These are phyloP conservation scores for Tenthredo livida DNA, from an alignment of 2,888 invertebrate genomes.

Conservation along the genomic window DNA sequence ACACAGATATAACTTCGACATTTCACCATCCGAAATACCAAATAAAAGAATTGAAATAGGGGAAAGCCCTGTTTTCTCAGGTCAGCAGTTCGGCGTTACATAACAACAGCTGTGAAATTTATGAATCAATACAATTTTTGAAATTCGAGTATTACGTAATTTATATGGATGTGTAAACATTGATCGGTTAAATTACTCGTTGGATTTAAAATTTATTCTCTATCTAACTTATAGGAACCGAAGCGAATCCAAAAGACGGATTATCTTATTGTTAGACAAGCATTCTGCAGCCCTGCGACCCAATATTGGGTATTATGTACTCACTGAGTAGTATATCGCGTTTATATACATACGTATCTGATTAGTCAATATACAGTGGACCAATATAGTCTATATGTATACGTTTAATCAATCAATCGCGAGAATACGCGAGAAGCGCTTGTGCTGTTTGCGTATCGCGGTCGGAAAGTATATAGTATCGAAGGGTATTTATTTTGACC, in stretches of 20 bases:
- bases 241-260: neutral
- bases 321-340: neutral
- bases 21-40: neutral
- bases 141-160: neutral
- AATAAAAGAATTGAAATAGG: neutral
- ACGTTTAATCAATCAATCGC: slow-evolving; percentile 9
- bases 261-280: neutral
- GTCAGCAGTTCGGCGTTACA: neutral
- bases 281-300: neutral
- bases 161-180: neutral
- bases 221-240: no score
- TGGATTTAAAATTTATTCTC: neutral
- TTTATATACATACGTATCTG: neutral
- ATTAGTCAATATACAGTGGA: neutral
- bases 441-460: neutral
- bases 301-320: neutral
- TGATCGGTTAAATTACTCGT: neutral
- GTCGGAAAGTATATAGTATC: neutral
- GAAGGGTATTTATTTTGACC: neutral
- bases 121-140: neutral
- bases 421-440: neutral
- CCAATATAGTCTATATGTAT: neutral
- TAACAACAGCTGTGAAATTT: neutral
- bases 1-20: neutral
- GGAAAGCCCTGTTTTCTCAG: neutral